A percentile compares a stretch with the other conserved stretches of the same genome.
phyloP scores from a whole-genome alignment of 2,797 vertebrate species.

The Mionectes olivaceus region DNA sequence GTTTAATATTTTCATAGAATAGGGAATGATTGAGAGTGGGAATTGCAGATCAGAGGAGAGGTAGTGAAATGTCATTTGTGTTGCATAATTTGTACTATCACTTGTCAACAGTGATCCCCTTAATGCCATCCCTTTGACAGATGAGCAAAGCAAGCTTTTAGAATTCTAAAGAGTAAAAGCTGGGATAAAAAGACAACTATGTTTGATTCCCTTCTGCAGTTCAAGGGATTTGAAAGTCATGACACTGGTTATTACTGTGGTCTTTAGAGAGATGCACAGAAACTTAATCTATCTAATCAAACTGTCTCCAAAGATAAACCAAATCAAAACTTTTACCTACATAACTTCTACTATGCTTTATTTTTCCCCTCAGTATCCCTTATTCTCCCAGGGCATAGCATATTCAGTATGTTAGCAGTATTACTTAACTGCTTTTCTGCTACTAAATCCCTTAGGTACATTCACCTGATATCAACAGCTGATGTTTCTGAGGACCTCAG shows the following conservation, averaged over 20 bases:
- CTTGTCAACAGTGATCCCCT: conserved; percentile 82
- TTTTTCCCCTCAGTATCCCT: not conserved
- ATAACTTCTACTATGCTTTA: conserved; percentile 48
- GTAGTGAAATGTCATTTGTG: conserved; percentile 79
- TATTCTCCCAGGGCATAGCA: conserved; percentile 21
- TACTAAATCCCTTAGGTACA: not conserved
- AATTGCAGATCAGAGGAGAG: conserved; percentile 78
- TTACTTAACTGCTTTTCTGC: conserved; percentile 56
- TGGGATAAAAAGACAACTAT: conserved; percentile 75
- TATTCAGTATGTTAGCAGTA: not conserved
- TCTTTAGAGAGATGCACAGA: conserved; percentile 76
- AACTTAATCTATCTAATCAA: conserved; percentile 78
- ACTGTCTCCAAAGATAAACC: conserved; percentile 75
- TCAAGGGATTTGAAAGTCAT: conserved; percentile 80
- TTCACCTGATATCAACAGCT: not conserved
- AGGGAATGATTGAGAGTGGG: conserved; percentile 74
- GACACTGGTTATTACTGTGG: conserved; percentile 77
- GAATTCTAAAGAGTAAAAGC: conserved; percentile 77
- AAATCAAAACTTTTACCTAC: conserved; percentile 71
- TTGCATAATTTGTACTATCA: conserved; percentile 83
- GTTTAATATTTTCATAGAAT: conserved; percentile 69
- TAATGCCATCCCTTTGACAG: conserved; percentile 79
- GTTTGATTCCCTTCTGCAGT: conserved; percentile 77
- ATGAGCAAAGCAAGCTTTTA: conserved; percentile 74
- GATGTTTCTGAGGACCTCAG: not conserved